Conservation (phyloP, 2,888 invertebrate species). For the Sphecodes monilicornis region DNA sequence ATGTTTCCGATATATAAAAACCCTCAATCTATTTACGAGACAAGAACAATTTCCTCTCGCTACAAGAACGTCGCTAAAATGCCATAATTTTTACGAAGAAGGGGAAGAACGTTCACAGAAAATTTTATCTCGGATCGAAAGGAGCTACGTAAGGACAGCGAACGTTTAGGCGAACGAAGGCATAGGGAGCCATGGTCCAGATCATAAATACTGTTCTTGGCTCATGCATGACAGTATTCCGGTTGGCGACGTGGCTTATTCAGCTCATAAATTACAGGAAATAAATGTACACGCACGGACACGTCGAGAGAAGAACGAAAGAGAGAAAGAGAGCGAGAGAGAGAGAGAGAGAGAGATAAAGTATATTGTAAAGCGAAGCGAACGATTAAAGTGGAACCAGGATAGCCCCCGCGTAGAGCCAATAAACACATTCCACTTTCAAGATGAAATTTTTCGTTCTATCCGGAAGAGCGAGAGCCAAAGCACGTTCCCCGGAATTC, state of each 20-base stretch:
- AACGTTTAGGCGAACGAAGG: not conserved
- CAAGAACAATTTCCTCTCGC: not conserved
- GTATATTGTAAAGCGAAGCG: not conserved
- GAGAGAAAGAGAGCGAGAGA: not conserved
- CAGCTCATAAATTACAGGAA: constrained; percentile 3
- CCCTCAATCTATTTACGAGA: not conserved
- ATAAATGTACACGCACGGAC: not conserved
- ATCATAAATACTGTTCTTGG: not conserved
- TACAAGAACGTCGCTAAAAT: not conserved
- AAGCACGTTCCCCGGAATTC: not conserved
- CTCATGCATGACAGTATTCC: not conserved
- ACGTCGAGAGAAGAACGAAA: not conserved
- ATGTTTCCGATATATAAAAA: not conserved
- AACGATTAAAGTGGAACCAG: constrained; percentile 18
- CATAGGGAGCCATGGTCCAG: not conserved
- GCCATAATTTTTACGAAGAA: not conserved
- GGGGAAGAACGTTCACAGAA: not conserved
- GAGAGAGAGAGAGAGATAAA: not conserved
- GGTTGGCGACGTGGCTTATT: not conserved
- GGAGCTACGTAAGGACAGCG: not conserved
- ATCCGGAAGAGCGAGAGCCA: not conserved
- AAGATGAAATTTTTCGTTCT: constrained; percentile 20
- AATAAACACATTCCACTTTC: constrained; percentile 12
- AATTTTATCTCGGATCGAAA: not conserved
- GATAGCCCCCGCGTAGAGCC: not conserved